Evolutionary conservation across 2,797 vertebrate species (phyloP).

Genomic region (Buphagus erythrorhynchus): DNA sequence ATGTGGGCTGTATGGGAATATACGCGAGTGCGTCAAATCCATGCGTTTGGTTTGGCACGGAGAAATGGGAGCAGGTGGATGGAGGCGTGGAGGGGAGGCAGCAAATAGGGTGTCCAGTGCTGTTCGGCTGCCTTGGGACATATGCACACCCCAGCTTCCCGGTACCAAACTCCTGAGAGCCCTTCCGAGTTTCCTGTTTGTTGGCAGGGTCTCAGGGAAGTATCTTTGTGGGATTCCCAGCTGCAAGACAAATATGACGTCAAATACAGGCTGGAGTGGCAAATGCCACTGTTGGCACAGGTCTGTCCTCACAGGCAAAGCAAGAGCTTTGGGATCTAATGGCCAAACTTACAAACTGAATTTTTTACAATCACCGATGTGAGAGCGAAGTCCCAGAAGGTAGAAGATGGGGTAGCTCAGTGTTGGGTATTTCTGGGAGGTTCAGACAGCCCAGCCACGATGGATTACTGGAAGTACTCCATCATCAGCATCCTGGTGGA

Average conservation of each 20-base stretch:
- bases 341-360: not conserved
- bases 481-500: conserved; percentile 69
- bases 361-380: not conserved
- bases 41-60: not conserved
- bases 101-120: not conserved
- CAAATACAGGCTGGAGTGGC: not conserved
- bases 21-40: fast-evolving
- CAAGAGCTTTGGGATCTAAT: not conserved
- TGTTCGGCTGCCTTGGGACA: not conserved
- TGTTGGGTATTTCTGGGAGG: not conserved
- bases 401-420: not conserved
- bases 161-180: not conserved
- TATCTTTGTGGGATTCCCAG: not conserved
- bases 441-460: not conserved
- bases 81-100: not conserved
- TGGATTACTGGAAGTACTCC: conserved; percentile 69
- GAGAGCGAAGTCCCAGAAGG: not conserved
- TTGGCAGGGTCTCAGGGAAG: not conserved
- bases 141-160: not conserved
- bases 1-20: not conserved
- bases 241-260: not conserved
- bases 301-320: not conserved
- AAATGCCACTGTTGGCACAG: fast-evolving
- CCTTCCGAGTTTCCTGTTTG: not conserved
- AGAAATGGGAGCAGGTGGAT: not conserved